Evolutionary conservation across 2,113 vertebrate species (phyloP).

Genomic region (Danionella cerebrum): DNA sequence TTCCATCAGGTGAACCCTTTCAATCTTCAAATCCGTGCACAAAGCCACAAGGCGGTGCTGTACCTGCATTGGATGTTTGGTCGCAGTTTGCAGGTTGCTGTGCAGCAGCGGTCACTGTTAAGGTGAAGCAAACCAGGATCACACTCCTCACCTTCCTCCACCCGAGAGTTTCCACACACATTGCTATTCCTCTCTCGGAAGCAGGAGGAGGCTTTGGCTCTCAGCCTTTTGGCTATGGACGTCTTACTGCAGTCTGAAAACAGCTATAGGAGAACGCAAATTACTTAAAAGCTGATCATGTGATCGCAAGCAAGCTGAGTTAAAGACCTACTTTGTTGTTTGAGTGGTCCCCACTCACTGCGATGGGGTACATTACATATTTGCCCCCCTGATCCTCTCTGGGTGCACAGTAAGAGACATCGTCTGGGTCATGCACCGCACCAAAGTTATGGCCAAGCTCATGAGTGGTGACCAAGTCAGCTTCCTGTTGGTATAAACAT

Average conservation of each 20-base stretch:
- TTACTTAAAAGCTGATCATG: neutral
- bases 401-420: conserved; percentile 77
- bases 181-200: conserved; percentile 85
- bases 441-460: conserved; percentile 96
- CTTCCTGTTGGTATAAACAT: conserved; percentile 68
- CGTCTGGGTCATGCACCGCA: conserved; percentile 89
- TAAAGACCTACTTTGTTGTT: conserved; percentile 87
- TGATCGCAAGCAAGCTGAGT: neutral
- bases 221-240: conserved; percentile 82
- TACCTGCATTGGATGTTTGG: conserved; percentile 78
- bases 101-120: conserved; percentile 79
- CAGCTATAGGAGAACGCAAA: conserved; percentile 57
- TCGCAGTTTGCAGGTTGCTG: conserved; percentile 69
- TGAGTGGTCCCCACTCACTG: conserved; percentile 89
- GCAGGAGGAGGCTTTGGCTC: conserved; percentile 77
- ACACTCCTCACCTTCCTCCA: conserved; percentile 88
- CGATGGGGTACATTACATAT: conserved; percentile 94
- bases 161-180: conserved; percentile 91
- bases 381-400: conserved; percentile 90
- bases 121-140: conserved; percentile 85
- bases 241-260: conserved; percentile 93
- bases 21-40: neutral
- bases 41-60: conserved; percentile 18
- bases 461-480: conserved; percentile 91
- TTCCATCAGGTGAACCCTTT: too few relatives aligned